Percentiles rank a stretch among this genome's conserved stretches.
These are phyloP conservation scores for Zygaena filipendulae DNA, from an alignment of 2,888 invertebrate genomes.

Conservation along the genomic window DNA sequence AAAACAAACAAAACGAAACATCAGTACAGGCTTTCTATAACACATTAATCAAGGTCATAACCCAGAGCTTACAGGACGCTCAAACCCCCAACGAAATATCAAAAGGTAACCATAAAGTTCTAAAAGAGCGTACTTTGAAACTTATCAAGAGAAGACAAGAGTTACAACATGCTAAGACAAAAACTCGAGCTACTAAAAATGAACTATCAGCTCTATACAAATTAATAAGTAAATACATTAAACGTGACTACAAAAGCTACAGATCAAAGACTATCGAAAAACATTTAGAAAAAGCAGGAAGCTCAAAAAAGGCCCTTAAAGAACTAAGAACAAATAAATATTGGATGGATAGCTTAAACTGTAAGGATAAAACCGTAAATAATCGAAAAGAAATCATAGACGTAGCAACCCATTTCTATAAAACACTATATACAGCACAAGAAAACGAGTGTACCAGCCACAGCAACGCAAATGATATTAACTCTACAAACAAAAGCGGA, in stretches of 20 bases:
- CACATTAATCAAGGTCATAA: neutral
- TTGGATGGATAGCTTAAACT: conserved; percentile 11
- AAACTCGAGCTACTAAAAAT: conserved; percentile 8
- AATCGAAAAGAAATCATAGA: conserved; percentile 9
- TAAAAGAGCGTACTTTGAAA: conserved; percentile 5
- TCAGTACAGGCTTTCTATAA: conserved; percentile 6
- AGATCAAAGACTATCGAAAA: conserved; percentile 9
- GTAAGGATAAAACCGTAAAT: conserved; percentile 4
- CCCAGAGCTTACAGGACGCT: conserved; percentile 3
- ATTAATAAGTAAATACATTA: conserved; percentile 5
- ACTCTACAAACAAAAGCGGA: conserved; percentile 5
- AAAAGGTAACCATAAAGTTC: conserved; percentile 6
- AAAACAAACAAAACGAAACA: too few species aligned
- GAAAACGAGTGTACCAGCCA: conserved; percentile 2
- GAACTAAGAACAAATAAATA: conserved; percentile 10
- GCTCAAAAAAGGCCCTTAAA: conserved; percentile 10
- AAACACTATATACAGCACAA: conserved; percentile 7
- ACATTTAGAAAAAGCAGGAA: conserved; percentile 8
- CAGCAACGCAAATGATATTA: conserved; percentile 1
- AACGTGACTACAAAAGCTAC: conserved; percentile 8
- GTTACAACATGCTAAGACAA: conserved; percentile 7
- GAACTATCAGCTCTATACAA: conserved; percentile 9
- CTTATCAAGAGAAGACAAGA: conserved; percentile 8
- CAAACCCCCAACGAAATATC: conserved; percentile 1
- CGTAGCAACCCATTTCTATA: conserved; percentile 9